These are phyloP conservation scores for Euzetes globulus DNA, from an alignment of 2,888 invertebrate species.

Conservation along the genomic window DNA sequence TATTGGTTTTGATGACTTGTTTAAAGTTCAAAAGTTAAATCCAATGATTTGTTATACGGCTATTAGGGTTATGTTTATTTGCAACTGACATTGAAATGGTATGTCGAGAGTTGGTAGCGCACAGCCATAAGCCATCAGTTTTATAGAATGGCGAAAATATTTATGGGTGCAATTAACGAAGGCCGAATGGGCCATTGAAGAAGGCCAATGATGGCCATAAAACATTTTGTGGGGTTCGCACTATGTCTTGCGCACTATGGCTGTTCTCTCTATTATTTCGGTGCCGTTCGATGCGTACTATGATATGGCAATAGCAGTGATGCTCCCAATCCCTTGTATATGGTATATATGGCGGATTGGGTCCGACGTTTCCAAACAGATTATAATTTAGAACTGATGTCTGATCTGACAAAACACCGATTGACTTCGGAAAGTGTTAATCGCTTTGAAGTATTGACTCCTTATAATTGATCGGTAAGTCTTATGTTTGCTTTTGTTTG, in stretches of 20 bases:
- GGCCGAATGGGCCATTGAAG: conserved; percentile 12
- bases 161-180: conserved; percentile 21
- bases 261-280: not conserved
- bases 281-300: not conserved
- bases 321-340: not conserved
- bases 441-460: not conserved
- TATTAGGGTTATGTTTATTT: not conserved
- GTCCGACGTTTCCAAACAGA: not conserved
- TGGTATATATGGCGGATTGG: conserved; percentile 3
- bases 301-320: conserved; percentile 6
- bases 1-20: not conserved
- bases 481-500: not conserved
- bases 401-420: not conserved
- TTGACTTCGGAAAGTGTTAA: not conserved
- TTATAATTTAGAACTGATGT: conserved; percentile 1
- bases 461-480: conserved; percentile 12
- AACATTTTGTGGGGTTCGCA: conserved; percentile 18
- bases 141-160: conserved; percentile 16
- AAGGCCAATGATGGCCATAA: conserved; percentile 29
- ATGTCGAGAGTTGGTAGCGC: not conserved
- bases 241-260: conserved; percentile 9
- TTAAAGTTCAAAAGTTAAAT: not conserved
- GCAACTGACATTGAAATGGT: not conserved
- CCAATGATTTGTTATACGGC: not conserved
- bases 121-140: not conserved